A percentile compares a stretch with the other conserved stretches of the same genome.
phyloP scores from a whole-genome alignment of 1,140 invertebrate species.

The Halictus rubicundus region DNA sequence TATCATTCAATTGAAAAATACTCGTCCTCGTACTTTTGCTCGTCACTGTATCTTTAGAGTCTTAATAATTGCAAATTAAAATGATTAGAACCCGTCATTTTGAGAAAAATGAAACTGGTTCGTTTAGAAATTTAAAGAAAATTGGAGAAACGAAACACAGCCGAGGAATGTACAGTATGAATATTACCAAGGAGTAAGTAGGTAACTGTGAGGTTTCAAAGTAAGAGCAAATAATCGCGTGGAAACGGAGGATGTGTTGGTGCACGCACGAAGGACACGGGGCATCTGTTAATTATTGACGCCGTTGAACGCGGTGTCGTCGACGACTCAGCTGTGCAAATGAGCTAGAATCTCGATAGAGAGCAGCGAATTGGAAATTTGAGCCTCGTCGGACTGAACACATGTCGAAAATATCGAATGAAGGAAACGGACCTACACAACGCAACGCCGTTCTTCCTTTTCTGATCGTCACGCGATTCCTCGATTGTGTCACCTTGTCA shows the following conservation, averaged over 20 bases:
- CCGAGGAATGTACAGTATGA: not conserved
- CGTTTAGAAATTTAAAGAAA: no score
- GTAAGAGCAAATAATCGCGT: not conserved
- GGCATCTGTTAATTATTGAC: constrained; percentile 66
- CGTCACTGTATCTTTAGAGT: no score
- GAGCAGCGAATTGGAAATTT: constrained; percentile 1
- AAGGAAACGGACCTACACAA: not conserved
- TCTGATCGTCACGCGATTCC: constrained; percentile 36
- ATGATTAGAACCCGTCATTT: no score
- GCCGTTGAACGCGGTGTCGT: constrained; percentile 29
- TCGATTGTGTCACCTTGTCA: not conserved
- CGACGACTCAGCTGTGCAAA: constrained; percentile 73
- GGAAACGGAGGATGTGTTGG: not conserved
- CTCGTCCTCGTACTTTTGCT: no score
- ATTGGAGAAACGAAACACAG: not conserved
- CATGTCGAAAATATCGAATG: constrained; percentile 17
- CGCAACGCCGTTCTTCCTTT: constrained; percentile 1
- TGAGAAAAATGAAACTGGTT: no score
- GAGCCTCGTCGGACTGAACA: not conserved
- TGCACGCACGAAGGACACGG: constrained; percentile 63
- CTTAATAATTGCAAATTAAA: no score
- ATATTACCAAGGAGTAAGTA: no score
- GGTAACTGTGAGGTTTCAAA: not conserved
- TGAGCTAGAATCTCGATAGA: constrained; percentile 42
- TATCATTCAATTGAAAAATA: no score